Conservation (phyloP, 2,797 vertebrate species). For the Borostomias antarcticus region DNA sequence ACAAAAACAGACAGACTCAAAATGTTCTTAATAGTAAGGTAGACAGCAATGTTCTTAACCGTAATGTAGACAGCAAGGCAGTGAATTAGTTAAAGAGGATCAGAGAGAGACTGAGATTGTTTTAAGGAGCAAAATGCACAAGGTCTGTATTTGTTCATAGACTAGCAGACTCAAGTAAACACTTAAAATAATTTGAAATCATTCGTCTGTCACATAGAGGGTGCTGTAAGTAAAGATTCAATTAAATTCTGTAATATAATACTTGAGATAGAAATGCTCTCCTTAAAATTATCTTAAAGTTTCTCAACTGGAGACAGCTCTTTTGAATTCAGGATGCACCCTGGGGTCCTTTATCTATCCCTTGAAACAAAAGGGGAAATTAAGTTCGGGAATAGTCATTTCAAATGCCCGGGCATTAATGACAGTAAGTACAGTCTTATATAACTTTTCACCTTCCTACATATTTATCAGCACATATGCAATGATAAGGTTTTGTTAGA, state of each 20-base stretch:
- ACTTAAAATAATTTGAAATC: neutral
- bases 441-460: conserved; percentile 20
- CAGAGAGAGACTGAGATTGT: conserved; percentile 5
- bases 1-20: conserved; percentile 22
- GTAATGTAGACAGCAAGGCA: conserved; percentile 4
- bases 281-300: conserved; percentile 5
- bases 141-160: no score
- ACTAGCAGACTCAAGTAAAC: neutral
- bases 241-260: neutral
- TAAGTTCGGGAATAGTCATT: conserved; percentile 34
- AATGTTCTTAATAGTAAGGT: conserved; percentile 26
- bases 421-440: conserved; percentile 35
- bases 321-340: conserved; percentile 15
- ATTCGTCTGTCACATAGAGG: no score
- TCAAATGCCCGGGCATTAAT: conserved; percentile 30
- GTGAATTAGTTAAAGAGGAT: conserved; percentile 22
- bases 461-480: conserved; percentile 36
- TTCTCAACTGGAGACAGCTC: conserved; percentile 23
- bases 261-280: conserved; percentile 1
- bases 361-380: conserved; percentile 47
- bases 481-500: conserved; percentile 48
- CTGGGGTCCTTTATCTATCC: conserved; percentile 22
- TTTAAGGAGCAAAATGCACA: no score
- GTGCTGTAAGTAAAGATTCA: no score
- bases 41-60: neutral